Evolutionary conservation across 53 echinoderm and acorn worm genomes (phyloP).

Genomic region (Hippasteria phrygiana): DNA sequence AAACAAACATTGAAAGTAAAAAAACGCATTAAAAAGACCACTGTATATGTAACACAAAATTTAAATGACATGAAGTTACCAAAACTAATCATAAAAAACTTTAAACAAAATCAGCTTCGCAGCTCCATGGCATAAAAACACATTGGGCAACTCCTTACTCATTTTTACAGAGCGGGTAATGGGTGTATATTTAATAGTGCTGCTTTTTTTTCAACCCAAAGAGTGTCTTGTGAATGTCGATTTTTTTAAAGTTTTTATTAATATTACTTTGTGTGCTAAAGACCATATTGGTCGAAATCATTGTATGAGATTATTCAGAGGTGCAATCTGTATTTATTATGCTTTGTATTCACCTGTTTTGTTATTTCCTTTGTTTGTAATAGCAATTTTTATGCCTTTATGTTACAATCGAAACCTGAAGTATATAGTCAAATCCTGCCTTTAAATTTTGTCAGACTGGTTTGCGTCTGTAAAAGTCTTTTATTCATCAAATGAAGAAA

Average conservation of each 20-base stretch:
- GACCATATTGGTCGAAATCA: neutral
- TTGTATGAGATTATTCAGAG: neutral
- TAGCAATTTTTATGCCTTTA: too few relatives aligned
- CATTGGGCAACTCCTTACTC: neutral
- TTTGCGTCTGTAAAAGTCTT: too few relatives aligned
- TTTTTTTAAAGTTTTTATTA: neutral
- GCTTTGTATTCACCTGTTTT: neutral
- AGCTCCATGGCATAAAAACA: neutral
- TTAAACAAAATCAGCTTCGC: neutral
- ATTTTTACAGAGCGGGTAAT: neutral
- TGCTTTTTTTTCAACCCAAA: neutral
- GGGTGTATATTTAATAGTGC: neutral
- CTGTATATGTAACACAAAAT: neutral
- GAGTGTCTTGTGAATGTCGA: neutral
- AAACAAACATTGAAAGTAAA: neutral
- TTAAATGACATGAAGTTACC: neutral
- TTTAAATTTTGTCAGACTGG: too few relatives aligned
- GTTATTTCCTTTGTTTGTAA: neutral
- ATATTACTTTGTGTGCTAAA: neutral
- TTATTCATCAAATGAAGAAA: too few relatives aligned
- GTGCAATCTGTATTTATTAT: slow-evolving; percentile 30
- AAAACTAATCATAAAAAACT: neutral
- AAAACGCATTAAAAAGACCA: neutral
- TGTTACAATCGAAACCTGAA: too few relatives aligned
- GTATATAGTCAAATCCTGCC: too few relatives aligned